These are phyloP conservation scores for Leptinotarsa rubiginosa DNA, from an alignment of 2,888 invertebrate genomes.

Conservation along the genomic window DNA sequence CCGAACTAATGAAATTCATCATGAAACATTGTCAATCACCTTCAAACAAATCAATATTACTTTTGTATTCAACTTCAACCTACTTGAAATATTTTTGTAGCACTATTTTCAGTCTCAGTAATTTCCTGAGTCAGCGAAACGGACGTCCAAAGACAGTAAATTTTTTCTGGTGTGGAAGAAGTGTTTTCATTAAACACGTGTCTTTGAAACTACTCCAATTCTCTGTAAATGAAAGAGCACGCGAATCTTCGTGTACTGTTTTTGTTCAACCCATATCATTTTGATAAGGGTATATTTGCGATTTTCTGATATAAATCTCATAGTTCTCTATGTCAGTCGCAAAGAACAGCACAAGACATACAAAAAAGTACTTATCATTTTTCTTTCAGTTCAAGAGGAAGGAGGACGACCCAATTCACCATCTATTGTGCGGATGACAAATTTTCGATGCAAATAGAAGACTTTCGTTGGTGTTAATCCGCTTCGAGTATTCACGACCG, in stretches of 20 bases:
- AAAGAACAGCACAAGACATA: slow-evolving; percentile 13
- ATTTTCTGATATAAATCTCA: slow-evolving; percentile 10
- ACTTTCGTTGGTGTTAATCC: slow-evolving; percentile 20
- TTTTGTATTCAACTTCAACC: too few species aligned
- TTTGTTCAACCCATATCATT: not conserved
- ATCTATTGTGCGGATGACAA: slow-evolving; percentile 17
- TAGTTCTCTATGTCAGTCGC: slow-evolving; percentile 11
- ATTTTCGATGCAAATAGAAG: slow-evolving; percentile 13
- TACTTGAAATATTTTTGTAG: too few species aligned
- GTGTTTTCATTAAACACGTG: too few species aligned
- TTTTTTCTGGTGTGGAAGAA: too few species aligned
- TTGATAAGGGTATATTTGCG: not conserved
- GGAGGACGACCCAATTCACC: slow-evolving; percentile 2
- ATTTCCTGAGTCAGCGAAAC: too few species aligned
- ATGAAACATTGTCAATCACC: too few species aligned
- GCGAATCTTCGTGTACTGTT: not conserved
- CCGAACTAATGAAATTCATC: too few species aligned
- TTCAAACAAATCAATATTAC: too few species aligned
- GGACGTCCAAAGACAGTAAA: too few species aligned
- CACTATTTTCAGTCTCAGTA: too few species aligned
- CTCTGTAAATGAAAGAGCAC: too few species aligned
- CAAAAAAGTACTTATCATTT: slow-evolving; percentile 19
- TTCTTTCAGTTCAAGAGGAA: slow-evolving; percentile 5
- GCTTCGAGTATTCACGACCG: not conserved
- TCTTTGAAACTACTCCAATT: too few species aligned